Conservation (phyloP, 2,888 invertebrate genomes). For the Parnassius apollo region DNA sequence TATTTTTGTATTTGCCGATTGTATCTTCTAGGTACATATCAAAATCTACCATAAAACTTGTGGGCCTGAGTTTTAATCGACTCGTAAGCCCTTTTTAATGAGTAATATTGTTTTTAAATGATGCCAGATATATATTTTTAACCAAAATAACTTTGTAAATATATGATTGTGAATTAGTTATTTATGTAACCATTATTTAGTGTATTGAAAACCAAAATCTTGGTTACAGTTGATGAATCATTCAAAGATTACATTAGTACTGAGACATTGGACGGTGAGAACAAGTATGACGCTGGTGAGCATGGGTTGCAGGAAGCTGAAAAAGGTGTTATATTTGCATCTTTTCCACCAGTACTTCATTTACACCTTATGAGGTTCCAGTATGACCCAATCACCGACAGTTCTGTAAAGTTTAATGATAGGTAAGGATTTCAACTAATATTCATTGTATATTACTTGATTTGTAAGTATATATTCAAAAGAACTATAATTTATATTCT, state of each 20-base stretch:
- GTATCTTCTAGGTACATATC: too few species aligned
- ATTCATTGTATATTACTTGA: background rate
- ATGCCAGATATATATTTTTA: too few species aligned
- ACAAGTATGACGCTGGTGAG: slow-evolving; percentile 99
- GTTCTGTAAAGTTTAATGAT: slow-evolving; percentile 98
- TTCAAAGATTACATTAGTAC: slow-evolving; percentile 98
- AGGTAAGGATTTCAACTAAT: slow-evolving; percentile 62
- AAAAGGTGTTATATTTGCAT: slow-evolving; percentile 98
- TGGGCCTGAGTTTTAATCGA: too few species aligned
- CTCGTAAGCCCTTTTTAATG: too few species aligned
- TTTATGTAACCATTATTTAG: too few species aligned
- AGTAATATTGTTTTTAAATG: too few species aligned
- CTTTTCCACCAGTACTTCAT: slow-evolving; percentile 98
- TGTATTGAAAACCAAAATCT: background rate
- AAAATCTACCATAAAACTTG: too few species aligned
- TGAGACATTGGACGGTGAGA: slow-evolving; percentile 98
- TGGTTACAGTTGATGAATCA: slow-evolving; percentile 90
- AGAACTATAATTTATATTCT: too few species aligned
- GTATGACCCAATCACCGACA: slow-evolving; percentile 98
- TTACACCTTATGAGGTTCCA: slow-evolving; percentile 99
- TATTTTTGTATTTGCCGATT: too few species aligned
- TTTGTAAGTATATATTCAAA: too few species aligned
- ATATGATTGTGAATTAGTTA: too few species aligned
- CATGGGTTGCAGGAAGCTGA: slow-evolving; percentile 98
- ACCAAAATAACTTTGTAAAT: too few species aligned